phyloP scores from a whole-genome alignment of 1,140 invertebrate species.

The Theocolax elegans region DNA sequence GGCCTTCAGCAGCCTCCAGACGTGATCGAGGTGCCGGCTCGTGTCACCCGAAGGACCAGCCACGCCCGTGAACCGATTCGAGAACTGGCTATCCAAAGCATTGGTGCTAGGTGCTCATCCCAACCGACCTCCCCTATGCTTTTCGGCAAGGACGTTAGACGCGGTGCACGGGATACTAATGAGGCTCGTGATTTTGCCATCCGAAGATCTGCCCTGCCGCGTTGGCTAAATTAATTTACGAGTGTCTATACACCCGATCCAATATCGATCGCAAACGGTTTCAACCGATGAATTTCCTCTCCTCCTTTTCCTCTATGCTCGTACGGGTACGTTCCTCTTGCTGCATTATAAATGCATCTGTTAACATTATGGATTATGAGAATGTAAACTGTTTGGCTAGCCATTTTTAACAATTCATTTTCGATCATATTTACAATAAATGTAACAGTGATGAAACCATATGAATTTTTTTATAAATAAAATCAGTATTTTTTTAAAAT shows the following conservation, averaged over 20 bases:
- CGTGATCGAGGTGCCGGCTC: constrained; percentile 58
- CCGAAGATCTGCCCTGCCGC: neutral
- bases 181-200: constrained; percentile 2
- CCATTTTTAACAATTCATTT: too few species aligned
- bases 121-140: neutral
- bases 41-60: constrained; percentile 60
- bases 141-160: neutral
- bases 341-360: too few species aligned
- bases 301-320: neutral
- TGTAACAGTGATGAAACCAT: too few species aligned
- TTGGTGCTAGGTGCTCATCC: neutral
- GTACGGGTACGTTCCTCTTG: too few species aligned
- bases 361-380: too few species aligned
- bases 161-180: constrained; percentile 1
- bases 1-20: constrained; percentile 57
- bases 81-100: neutral
- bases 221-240: constrained; percentile 3
- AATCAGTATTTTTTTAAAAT: too few species aligned
- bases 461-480: too few species aligned
- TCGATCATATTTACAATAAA: too few species aligned
- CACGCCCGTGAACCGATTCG: constrained; percentile 52
- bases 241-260: neutral
- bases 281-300: neutral
- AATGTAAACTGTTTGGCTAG: too few species aligned
- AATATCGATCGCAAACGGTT: constrained; percentile 13